Base-by-base conservation (phyloP, 2,113 vertebrate species). In the Thryonomys swinderianus region DNA sequence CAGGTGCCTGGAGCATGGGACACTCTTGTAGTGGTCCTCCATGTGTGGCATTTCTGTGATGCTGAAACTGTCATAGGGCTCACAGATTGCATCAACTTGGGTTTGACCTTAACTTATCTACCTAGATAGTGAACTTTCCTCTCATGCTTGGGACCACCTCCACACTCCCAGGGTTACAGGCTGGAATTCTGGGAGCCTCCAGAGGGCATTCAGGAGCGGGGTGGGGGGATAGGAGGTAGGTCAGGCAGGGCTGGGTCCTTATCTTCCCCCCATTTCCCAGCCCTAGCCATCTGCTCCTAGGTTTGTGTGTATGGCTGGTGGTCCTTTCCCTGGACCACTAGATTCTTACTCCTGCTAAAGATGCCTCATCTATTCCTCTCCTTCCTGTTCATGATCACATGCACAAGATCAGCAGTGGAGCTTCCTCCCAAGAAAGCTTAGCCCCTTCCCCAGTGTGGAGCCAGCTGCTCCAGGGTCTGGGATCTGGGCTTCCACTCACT, bases 11-110 rank as follows among this genome's bases (percentile, higher is more conserved):
- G 97, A 96, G 32, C 0, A 30, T 30, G 27, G 61, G 61, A 62
- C 23, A 30, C 7, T 62, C 25, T 62, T 25, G 7, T 81, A 93
- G 40, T 97, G 97, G 53, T 98, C 96, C 97, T 99, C 98, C 98
- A 99, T 74, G 98, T 98, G 87, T n/a, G n/a, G n/a, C n/a, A n/a
- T n/a, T n/a, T n/a, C n/a, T n/a, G n/a, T 86, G 48, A 51, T 51
- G 48, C 10, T 62, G 61, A 20, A 62, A 7, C 27, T 30, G 27
- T 30, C 61, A 8, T 7, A 30, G 61, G 25, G 61, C 27, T 30
- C n/a, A n/a, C n/a, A n/a, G n/a, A n/a, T n/a, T n/a, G n/a, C n/a
- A n/a, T n/a, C n/a, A 76, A 30, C 40, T 48, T 76, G 40, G 42
- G 51, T 76, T 86, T 86, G 55, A 86, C 45, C 27, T 45, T 48